A percentile compares a stretch with the other conserved stretches of the same genome.
These are phyloP conservation scores for Dasysyrphus albostriatus DNA, from an alignment of 2,888 invertebrate species.

Conservation along the genomic window DNA sequence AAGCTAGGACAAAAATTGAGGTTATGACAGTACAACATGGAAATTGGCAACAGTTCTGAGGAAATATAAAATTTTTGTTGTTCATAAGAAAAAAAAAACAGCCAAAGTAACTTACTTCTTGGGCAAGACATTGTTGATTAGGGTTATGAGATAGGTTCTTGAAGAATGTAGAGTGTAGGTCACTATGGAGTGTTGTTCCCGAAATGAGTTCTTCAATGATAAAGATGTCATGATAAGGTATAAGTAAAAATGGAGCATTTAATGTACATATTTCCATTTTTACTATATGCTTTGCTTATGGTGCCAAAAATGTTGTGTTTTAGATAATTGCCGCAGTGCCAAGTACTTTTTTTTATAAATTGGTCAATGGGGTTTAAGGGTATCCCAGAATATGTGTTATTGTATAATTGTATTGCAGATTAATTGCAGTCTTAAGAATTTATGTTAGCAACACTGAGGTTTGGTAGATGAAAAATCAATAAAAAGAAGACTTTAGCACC, in stretches of 20 bases:
- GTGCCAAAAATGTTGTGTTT: too few species aligned
- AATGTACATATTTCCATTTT: not conserved
- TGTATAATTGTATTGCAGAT: too few species aligned
- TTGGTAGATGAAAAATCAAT: too few species aligned
- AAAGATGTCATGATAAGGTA: conserved; percentile 18
- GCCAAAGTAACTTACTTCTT: conserved; percentile 2
- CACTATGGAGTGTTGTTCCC: conserved; percentile 33
- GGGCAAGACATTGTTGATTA: conserved; percentile 50
- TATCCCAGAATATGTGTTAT: too few species aligned
- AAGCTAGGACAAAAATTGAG: conserved; percentile 42
- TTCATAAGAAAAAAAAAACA: not conserved
- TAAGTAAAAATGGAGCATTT: not conserved
- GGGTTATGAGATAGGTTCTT: conserved; percentile 48
- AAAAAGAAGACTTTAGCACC: too few species aligned
- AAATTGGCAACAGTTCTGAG: conserved; percentile 58
- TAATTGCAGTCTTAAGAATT: too few species aligned
- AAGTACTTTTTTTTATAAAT: too few species aligned
- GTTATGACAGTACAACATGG: conserved; percentile 42
- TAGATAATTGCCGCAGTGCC: too few species aligned
- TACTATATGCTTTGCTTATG: too few species aligned
- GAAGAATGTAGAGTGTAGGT: conserved; percentile 23
- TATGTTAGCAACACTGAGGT: too few species aligned
- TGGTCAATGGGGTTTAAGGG: too few species aligned
- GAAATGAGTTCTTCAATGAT: conserved; percentile 25
- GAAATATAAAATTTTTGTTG: conserved; percentile 27